Percentiles rank a stretch among this genome's conserved stretches.
These are phyloP conservation scores for Oncorhynchus mykiss DNA, from an alignment of 2,113 vertebrate genomes.

Conservation along the genomic window DNA sequence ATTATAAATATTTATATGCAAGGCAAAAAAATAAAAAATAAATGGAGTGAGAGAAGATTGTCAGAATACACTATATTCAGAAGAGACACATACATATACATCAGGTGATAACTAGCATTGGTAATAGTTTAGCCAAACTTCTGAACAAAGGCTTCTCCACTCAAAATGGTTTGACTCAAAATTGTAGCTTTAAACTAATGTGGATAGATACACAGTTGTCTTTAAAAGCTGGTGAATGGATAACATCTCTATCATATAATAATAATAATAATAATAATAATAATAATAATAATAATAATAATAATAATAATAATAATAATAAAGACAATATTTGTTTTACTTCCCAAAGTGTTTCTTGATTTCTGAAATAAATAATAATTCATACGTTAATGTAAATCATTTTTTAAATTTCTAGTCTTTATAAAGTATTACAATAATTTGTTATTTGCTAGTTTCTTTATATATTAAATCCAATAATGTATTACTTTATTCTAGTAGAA, in stretches of 20 bases:
- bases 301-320: too few relatives aligned
- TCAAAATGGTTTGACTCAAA: conserved; percentile 22
- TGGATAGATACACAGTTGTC: not conserved
- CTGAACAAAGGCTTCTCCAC: conserved; percentile 16
- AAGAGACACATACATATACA: not conserved
- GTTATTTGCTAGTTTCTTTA: not conserved
- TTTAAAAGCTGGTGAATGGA: not conserved
- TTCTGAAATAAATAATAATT: not conserved
- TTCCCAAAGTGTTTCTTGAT: not conserved
- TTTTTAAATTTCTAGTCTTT: not conserved
- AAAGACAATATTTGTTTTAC: too few relatives aligned
- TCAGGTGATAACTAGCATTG: not conserved
- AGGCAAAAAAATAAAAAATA: not conserved
- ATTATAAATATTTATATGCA: not conserved
- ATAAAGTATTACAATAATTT: not conserved
- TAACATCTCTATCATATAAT: not conserved
- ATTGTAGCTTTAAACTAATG: not conserved
- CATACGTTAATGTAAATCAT: not conserved
- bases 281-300: not conserved
- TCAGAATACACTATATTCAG: not conserved
- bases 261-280: conserved; percentile 4
- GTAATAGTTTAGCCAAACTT: conserved; percentile 47
- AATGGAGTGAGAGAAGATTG: not conserved
- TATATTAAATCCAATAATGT: not conserved
- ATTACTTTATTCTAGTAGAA: not conserved